Evolutionary conservation across 2,797 vertebrate species (phyloP).

Genomic region (Lagocephalus sceleratus): DNA sequence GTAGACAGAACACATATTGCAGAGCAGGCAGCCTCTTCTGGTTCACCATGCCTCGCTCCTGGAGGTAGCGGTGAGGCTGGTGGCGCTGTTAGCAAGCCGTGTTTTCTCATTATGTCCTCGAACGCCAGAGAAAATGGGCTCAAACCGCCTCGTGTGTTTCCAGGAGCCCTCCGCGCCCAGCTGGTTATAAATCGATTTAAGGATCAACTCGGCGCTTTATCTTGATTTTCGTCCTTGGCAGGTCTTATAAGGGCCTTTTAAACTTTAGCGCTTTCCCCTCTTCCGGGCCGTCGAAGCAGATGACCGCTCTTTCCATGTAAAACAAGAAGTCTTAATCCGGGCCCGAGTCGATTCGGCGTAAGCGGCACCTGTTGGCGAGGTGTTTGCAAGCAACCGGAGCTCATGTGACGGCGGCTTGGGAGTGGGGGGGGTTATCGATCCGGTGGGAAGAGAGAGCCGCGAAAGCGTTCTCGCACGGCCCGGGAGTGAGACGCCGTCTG

Average conservation of each 20-base stretch:
- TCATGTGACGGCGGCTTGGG: constrained; percentile 12
- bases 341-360: constrained; percentile 39
- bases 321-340: constrained; percentile 54
- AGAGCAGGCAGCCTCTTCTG: constrained; percentile 20
- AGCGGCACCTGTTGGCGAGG: constrained; percentile 62
- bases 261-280: constrained; percentile 59
- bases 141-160: constrained; percentile 57
- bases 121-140: constrained; percentile 34
- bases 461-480: constrained; percentile 60
- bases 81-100: constrained; percentile 30
- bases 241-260: constrained; percentile 59
- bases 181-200: constrained; percentile 67
- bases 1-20: constrained; percentile 31
- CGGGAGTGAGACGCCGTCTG: constrained; percentile 63
- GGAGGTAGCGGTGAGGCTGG: constrained; percentile 21
- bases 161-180: constrained; percentile 44
- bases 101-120: constrained; percentile 36
- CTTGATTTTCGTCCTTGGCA: constrained; percentile 66
- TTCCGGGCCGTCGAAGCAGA: constrained; percentile 42
- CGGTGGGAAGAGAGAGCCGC: constrained; percentile 32
- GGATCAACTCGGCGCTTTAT: constrained; percentile 54
- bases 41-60: constrained; percentile 32
- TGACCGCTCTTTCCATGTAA: constrained; percentile 59
- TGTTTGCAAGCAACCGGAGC: constrained; percentile 36
- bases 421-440: constrained; percentile 59